Evolutionary conservation across 2,113 vertebrate species (phyloP).

Genomic region (Myrmecophaga tridactyla): DNA sequence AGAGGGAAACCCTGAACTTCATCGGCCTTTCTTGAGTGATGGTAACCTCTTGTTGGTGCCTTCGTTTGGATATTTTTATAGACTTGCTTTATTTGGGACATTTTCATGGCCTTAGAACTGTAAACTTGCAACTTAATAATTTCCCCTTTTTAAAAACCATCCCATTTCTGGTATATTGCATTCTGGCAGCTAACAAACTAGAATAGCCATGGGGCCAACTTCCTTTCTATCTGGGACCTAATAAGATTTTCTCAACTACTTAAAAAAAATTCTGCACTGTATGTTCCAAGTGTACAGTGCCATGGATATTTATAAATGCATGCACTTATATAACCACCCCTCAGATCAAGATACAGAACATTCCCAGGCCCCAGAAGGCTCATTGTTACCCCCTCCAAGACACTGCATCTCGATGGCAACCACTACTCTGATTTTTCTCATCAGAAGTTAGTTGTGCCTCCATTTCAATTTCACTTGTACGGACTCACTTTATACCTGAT

Average conservation of each 20-base stretch:
- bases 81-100: too few relatives aligned
- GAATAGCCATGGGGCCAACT: not conserved
- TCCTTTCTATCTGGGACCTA: not conserved
- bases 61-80: too few relatives aligned
- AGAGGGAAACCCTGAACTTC: too few relatives aligned
- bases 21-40: too few relatives aligned
- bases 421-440: not conserved
- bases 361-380: not conserved
- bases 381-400: not conserved
- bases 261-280: not conserved
- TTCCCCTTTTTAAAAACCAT: too few relatives aligned
- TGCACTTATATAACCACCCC: accelerated
- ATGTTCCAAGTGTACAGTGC: not conserved
- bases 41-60: too few relatives aligned
- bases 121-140: too few relatives aligned
- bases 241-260: not conserved
- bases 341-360: accelerated
- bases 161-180: too few relatives aligned
- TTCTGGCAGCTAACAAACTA: too few relatives aligned
- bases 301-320: not conserved
- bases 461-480: not conserved
- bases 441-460: not conserved
- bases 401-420: not conserved
- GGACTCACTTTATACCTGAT: not conserved
- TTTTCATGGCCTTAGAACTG: too few relatives aligned